Evolutionary conservation across 1,140 invertebrate genomes (phyloP), one percentile per base, ranked within the genome.

Genomic region (Maconellicoccus hirsutus): DNA sequence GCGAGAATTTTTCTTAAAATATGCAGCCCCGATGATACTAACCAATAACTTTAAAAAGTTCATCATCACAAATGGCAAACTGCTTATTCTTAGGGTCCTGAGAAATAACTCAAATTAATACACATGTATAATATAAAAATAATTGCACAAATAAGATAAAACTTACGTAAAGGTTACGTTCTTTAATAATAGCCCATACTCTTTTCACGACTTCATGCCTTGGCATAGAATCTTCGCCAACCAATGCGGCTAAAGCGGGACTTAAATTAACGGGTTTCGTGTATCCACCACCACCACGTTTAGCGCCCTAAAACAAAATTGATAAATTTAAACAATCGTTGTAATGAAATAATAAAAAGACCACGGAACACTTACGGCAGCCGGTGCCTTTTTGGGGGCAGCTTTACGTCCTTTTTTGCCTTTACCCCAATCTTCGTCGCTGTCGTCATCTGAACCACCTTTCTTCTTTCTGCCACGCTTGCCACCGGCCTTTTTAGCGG

Each of bases 171-270:
- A 97, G 83, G 77, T 96, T 89, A 71, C 89, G 87, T 80, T 95
- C 92, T 80, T 94, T 96, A 75, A 96, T 93, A 74, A 96, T 90
- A 21, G 86, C 85, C 93, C 93, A 96, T 33, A 97, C 85, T 76
- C 90, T 90, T 78, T 93, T 95, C 16, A 97, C 92, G 0, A 96
- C 93, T 79, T 95, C 93, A 77, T 94, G 92, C 59, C 94, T 86
- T 0, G 93, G 87, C 88, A 95, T 89, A 71, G 87, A 82, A 39
- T 92, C 89, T 71, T 87, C 84, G 0, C 93, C 93, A 79, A 97
- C 89, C 0, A 97, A 82, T 7, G 88, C 86, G 0, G 93, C 87
- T 26, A 97, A 80, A 71, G 92, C 90, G 1, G 92, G 88, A 0
- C 91, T 93, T n/a, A 97, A 81, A 69, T 86, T 89, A 76, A 90